Base-by-base conservation (phyloP, 2,888 invertebrate genomes). In the Thymelicus lineola region DNA sequence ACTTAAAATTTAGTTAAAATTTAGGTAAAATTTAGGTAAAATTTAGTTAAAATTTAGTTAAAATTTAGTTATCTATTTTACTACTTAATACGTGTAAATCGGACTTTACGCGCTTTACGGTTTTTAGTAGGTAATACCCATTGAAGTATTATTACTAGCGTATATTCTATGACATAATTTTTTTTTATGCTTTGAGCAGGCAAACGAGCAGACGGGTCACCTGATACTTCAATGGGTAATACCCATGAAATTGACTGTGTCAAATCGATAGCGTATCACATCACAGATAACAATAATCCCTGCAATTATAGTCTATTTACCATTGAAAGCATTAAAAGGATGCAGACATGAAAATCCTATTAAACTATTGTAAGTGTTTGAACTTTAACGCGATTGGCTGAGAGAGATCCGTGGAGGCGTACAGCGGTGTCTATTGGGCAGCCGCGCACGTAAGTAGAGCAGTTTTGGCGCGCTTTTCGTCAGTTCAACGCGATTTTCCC, bases 401-500 rank as follows among this genome's bases (percentile, higher is more conserved):
- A 35, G 45, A 53, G 50, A 74, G 75, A 76, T 75, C 68, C 73
- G 85, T 83, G 89, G 87, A 89, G 90, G 91, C 88, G 90, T 87
- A 74, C 81, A 81, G 66, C 63, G 73, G 71, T 75, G 73, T 76
- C 79, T 81, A 92, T 92, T 93, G 93, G 93, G 73, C 75, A 80
- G 69, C 66, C 10, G 63, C 61, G 63, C 70, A 75, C 84, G 90
- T 93, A 93, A 93, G 89, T 90, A 92, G 80, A 70, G 78, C 77
- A 79, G 91, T 85, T 91, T 91, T 91, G 82, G 86, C 93, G 93
- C 86, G 90, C 77, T 89, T 88, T 85, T 78, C 87, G 85, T 85
- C 93, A 92, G 93, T 93, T 85, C 82, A 71, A 76, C 73, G 75
- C 72, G 83, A 86, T 79, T 86, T 89, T 88, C 85, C 85, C 87